Percentiles rank a stretch among this genome's conserved stretches.
Evolutionary conservation across 2,797 vertebrate species (phyloP).

Genomic region (Eospalax fontanierii): DNA sequence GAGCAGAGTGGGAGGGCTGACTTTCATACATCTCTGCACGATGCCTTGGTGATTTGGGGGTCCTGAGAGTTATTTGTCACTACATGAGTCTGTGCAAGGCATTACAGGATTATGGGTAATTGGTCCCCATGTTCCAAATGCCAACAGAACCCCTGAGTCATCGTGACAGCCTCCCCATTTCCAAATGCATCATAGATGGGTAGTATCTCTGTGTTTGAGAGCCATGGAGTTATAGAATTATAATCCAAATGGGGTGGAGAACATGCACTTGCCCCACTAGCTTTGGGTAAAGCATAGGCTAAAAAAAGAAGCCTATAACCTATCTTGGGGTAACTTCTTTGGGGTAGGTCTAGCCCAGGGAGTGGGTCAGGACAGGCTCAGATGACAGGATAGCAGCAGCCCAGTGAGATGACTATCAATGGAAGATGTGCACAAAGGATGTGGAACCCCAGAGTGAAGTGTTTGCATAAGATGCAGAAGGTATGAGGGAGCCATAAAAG

Average conservation of each 20-base stretch:
- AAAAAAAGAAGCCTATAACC: not conserved
- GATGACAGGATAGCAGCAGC: not conserved
- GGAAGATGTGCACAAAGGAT: not conserved
- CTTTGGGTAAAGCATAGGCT: not conserved
- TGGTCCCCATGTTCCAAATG: not conserved
- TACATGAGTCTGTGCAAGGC: not conserved
- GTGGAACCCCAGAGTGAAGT: not conserved
- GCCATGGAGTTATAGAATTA: not conserved
- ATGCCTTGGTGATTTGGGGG: no score
- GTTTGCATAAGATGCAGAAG: not conserved
- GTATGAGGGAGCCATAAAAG: not conserved
- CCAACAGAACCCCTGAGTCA: not conserved
- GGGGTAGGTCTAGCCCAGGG: not conserved
- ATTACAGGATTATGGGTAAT: accelerated
- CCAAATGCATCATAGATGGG: not conserved
- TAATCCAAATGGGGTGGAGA: not conserved
- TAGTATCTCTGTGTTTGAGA: not conserved
- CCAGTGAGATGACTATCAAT: no score
- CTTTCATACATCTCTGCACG: not conserved
- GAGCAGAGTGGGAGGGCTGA: accelerated
- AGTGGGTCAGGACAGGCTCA: not conserved
- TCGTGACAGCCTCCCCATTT: not conserved
- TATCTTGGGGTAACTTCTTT: not conserved
- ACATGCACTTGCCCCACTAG: no score
- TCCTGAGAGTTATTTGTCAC: accelerated